A percentile compares a stretch with the other conserved stretches of the same genome.
Evolutionary conservation across 2,113 vertebrate species (phyloP).

Genomic region (Lophochroa leadbeateri): DNA sequence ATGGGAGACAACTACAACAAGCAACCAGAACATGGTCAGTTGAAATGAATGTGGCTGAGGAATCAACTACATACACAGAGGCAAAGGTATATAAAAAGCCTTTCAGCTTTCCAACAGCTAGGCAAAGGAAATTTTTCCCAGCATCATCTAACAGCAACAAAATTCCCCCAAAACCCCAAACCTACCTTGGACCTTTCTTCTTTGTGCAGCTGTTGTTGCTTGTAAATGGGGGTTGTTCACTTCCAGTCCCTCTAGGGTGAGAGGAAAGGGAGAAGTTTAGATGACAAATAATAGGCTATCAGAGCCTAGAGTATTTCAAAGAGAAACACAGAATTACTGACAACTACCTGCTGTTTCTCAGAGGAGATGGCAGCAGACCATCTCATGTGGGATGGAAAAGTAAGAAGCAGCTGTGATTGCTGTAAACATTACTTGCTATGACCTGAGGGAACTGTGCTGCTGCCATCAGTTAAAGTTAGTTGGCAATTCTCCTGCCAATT

Average conservation of each 20-base stretch:
- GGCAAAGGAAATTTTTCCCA: neutral
- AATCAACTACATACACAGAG: neutral
- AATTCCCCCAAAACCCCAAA: neutral
- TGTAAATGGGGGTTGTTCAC: neutral
- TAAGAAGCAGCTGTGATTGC: neutral
- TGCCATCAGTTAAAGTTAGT: neutral
- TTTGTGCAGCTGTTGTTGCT: neutral
- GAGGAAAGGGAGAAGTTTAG: neutral
- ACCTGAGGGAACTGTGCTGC: neutral
- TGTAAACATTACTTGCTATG: neutral
- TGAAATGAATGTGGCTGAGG: accelerated
- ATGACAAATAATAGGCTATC: neutral
- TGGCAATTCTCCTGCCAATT: neutral
- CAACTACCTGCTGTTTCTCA: neutral
- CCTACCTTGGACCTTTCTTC: neutral
- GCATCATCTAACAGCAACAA: neutral
- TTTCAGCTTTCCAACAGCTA: neutral
- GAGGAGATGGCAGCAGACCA: neutral
- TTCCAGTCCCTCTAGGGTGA: accelerated
- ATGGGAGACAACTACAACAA: accelerated
- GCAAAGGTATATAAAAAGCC: accelerated
- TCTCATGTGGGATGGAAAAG: neutral
- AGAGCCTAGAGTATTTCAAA: neutral
- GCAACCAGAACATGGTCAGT: neutral
- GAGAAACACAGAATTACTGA: neutral